Conservation (phyloP, 2,888 invertebrate genomes). For the Branchipolynoe longqiensis region DNA sequence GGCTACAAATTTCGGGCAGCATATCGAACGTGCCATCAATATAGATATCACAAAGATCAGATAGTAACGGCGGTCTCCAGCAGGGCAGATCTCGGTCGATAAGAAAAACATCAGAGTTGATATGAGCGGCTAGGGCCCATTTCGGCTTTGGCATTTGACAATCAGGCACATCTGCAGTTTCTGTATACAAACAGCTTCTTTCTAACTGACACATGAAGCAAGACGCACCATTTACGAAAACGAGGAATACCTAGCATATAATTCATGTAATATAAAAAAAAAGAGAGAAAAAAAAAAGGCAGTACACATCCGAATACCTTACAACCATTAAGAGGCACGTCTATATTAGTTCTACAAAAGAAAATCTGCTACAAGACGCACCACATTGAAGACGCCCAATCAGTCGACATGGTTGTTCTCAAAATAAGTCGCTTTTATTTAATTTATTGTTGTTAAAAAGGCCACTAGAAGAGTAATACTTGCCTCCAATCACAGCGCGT, state of each 20-base stretch:
- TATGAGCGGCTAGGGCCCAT: not conserved
- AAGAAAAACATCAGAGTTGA: not conserved
- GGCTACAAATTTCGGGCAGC: not conserved
- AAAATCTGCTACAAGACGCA: too few relatives aligned
- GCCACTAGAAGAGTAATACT: conserved; percentile 32
- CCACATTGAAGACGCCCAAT: not conserved
- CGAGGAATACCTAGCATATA: not conserved
- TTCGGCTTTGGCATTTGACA: not conserved
- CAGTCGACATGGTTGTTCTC: not conserved
- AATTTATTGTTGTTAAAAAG: too few relatives aligned
- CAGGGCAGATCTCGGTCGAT: not conserved
- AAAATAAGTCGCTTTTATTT: too few relatives aligned
- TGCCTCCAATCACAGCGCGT: conserved; percentile 30
- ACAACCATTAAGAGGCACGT: conserved; percentile 28
- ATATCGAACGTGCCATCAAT: conserved; percentile 4
- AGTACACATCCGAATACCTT: not conserved
- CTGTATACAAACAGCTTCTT: not conserved
- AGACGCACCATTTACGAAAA: not conserved
- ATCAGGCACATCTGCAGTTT: conserved; percentile 41
- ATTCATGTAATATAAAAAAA: not conserved
- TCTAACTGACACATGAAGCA: conserved; percentile 1
- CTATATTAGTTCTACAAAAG: conserved; percentile 20
- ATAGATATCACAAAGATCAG: conserved; percentile 32
- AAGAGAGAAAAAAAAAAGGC: not conserved
- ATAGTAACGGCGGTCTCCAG: not conserved